Conservation (phyloP, 2,888 invertebrate genomes). For the Bellardia pandia region DNA sequence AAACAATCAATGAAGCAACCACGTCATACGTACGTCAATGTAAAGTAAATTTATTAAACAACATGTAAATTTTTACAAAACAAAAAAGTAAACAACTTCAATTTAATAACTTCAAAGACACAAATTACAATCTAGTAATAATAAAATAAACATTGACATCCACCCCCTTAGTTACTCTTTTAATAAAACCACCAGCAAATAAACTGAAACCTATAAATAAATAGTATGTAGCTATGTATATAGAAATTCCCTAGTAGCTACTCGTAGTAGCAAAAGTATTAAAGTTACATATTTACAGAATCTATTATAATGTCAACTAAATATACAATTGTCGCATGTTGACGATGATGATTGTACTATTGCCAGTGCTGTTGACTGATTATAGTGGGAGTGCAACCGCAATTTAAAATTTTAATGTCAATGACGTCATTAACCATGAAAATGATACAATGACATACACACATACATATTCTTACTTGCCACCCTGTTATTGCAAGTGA, state of each 20-base stretch:
- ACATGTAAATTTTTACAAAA: background rate
- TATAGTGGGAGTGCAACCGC: conserved; percentile 19
- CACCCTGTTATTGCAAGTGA: background rate
- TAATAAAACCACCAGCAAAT: background rate
- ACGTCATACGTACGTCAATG: conserved; percentile 36
- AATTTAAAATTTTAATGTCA: conserved; percentile 50
- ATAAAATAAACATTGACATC: background rate
- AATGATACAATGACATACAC: conserved; percentile 11
- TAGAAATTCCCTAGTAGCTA: background rate
- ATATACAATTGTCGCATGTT: background rate
- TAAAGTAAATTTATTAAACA: background rate
- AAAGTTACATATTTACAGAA: conserved; percentile 35
- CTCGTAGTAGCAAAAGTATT: background rate
- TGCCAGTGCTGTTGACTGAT: background rate
- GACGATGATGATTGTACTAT: background rate
- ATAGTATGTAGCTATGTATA: background rate
- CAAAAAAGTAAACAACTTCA: background rate
- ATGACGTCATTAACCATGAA: conserved; percentile 59
- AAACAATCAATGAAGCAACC: background rate
- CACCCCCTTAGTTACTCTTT: background rate
- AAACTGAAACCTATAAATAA: background rate
- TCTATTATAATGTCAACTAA: conserved; percentile 33
- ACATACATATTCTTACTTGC: background rate
- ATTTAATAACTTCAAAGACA: no score
- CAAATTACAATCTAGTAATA: background rate